Percentiles rank a stretch among this genome's conserved stretches.
Evolutionary conservation across 2,797 vertebrate species (phyloP).

Genomic region (Manis javanica): DNA sequence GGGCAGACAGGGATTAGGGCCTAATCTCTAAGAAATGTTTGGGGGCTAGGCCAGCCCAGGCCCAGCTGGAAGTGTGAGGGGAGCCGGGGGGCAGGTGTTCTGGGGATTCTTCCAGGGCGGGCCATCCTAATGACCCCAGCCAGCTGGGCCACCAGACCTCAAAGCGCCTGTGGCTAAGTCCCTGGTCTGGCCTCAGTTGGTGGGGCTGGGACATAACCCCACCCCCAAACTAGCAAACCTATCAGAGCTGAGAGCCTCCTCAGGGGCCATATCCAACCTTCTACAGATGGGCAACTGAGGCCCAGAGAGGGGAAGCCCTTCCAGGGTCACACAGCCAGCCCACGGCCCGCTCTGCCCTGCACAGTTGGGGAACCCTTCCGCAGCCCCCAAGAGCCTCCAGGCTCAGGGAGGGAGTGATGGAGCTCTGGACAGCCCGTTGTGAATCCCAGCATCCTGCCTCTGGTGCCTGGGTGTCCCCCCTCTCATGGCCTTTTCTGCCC

Average conservation of each 20-base stretch:
- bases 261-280: neutral
- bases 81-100: neutral
- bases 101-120: neutral
- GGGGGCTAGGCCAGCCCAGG: neutral
- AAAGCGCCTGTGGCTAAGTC: neutral
- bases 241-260: neutral
- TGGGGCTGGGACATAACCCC: neutral
- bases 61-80: neutral
- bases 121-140: neutral
- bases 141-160: neutral
- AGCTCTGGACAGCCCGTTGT: neutral
- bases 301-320: neutral
- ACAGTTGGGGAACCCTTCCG: neutral
- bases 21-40: constrained; percentile 10
- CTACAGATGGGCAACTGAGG: constrained; percentile 34
- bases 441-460: neutral
- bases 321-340: neutral
- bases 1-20: neutral
- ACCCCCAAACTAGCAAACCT: neutral
- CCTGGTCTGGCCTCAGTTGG: neutral
- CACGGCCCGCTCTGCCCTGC: neutral
- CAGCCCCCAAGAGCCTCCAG: neutral
- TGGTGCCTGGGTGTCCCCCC: neutral
- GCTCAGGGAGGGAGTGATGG: neutral
- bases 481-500: neutral